Conservation (phyloP, 2,797 vertebrate species). For the Oophaga sylvatica region DNA sequence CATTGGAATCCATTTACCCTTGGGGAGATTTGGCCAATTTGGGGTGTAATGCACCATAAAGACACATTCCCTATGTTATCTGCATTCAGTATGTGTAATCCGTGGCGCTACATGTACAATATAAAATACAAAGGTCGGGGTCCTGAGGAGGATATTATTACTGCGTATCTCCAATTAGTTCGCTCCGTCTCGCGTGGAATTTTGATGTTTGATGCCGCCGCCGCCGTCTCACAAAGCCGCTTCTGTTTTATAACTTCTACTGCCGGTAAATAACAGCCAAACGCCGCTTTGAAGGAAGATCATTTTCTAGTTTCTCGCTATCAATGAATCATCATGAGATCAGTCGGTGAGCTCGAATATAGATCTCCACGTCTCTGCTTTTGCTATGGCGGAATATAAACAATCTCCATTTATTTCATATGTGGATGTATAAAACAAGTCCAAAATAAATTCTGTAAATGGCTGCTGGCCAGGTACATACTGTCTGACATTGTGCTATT, state of each 20-base stretch:
- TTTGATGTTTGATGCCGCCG: slow-evolving; percentile 21
- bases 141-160: neutral
- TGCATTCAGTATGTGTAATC: neutral
- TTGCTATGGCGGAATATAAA: slow-evolving; percentile 30
- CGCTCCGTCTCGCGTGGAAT: neutral
- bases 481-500: slow-evolving; percentile 13
- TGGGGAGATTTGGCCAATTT: neutral
- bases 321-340: slow-evolving; percentile 46
- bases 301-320: slow-evolving; percentile 27
- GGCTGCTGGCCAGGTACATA: slow-evolving; percentile 1
- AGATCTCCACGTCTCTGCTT: slow-evolving; percentile 34
- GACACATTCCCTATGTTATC: neutral
- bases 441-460: slow-evolving; percentile 16
- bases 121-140: neutral
- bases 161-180: neutral
- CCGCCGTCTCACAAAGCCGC: neutral
- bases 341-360: slow-evolving; percentile 13
- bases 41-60: neutral
- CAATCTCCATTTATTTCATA: slow-evolving; percentile 22
- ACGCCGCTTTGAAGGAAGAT: slow-evolving; percentile 40
- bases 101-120: neutral
- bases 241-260: slow-evolving; percentile 23
- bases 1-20: neutral
- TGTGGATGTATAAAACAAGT: slow-evolving; percentile 32
- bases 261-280: slow-evolving; percentile 47